Conservation (phyloP, 2,113 vertebrate genomes). For the Corythaixoides concolor region DNA sequence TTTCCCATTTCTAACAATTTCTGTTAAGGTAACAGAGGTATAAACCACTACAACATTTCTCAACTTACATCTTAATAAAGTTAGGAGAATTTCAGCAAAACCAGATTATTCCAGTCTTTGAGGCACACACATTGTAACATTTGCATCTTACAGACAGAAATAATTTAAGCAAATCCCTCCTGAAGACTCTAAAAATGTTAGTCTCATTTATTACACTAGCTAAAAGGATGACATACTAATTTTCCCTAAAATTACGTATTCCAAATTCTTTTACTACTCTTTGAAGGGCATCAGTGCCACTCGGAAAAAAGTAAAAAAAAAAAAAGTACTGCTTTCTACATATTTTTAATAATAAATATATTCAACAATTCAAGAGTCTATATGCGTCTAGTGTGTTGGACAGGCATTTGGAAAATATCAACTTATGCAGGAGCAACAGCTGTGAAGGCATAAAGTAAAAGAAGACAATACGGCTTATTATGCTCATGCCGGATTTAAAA, state of each 20-base stretch:
- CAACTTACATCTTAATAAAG: neutral
- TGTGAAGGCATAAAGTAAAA: constrained; percentile 37
- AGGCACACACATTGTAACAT: constrained; percentile 29
- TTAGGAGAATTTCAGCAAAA: neutral
- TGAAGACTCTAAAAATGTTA: neutral
- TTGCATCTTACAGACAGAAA: neutral
- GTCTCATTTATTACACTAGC: neutral
- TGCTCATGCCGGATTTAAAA: constrained; percentile 20
- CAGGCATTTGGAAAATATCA: neutral
- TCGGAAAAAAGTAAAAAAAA: neutral
- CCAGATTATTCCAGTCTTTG: neutral
- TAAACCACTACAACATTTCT: neutral
- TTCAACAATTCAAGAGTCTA: neutral
- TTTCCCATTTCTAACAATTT: neutral
- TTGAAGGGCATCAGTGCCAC: neutral
- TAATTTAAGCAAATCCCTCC: neutral
- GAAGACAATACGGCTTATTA: neutral
- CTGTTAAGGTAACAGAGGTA: neutral
- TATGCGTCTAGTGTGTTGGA: neutral
- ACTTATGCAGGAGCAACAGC: neutral
- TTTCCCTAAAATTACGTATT: neutral
- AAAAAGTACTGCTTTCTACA: neutral
- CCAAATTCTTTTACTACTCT: neutral
- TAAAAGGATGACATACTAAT: neutral
- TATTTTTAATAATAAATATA: constrained; percentile 14